Percentiles rank a stretch among this genome's conserved stretches.
phyloP scores from a whole-genome alignment of 2,888 invertebrate genomes.

The Eutolmus rufibarbis region DNA sequence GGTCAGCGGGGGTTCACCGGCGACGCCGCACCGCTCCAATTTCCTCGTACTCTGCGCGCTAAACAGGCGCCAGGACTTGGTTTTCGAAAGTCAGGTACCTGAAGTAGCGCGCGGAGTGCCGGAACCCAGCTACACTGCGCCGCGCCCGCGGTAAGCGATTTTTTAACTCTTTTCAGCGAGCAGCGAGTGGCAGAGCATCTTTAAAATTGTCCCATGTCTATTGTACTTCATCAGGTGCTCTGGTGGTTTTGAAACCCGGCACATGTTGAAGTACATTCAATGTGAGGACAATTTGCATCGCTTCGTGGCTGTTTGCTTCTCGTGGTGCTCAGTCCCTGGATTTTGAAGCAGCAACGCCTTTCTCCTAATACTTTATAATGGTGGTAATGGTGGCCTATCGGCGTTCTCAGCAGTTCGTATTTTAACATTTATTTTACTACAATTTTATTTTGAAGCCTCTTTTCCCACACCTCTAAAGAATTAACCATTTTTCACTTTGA shows the following conservation, averaged over 20 bases:
- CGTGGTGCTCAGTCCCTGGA: not conserved
- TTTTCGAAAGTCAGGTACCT: conserved; percentile 92
- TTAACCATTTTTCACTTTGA: too few species aligned
- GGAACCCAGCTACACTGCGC: conserved; percentile 54
- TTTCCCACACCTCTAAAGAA: too few species aligned
- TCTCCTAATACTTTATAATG: not conserved
- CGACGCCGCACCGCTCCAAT: not conserved
- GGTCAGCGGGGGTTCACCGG: not conserved
- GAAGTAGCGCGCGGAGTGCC: conserved; percentile 95
- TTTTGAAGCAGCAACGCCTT: not conserved
- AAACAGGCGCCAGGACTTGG: conserved; percentile 86
- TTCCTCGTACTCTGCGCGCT: conserved; percentile 77
- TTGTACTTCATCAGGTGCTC: conserved; percentile 99
- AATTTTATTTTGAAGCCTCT: too few species aligned
- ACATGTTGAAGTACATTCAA: conserved; percentile 99
- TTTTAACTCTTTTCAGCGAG: not conserved
- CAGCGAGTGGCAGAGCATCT: not conserved
- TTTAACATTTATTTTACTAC: not conserved
- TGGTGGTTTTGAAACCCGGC: conserved; percentile 91
- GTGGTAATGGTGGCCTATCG: not conserved
- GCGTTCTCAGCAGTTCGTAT: not conserved
- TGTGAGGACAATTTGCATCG: conserved; percentile 71
- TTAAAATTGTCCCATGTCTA: conserved; percentile 85
- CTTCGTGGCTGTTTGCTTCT: not conserved
- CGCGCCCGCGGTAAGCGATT: not conserved